Evolutionary conservation across 2,113 vertebrate genomes (phyloP).

Genomic region (Camelus bactrianus): DNA sequence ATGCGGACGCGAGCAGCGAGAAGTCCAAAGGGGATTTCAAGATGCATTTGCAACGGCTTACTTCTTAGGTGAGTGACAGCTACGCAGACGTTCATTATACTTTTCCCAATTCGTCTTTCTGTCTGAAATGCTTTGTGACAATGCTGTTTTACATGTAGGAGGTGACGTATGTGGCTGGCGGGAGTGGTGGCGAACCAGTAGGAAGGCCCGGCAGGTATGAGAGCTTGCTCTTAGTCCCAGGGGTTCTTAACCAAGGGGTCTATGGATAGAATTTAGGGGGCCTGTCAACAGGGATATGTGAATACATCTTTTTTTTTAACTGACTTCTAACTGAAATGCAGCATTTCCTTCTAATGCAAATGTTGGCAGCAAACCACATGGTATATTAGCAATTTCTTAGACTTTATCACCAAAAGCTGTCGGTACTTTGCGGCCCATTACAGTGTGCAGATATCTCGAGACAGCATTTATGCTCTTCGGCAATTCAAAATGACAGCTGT

Average conservation of each 20-base stretch:
- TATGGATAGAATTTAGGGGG: not conserved
- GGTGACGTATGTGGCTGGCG: not conserved
- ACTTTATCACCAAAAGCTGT: not conserved
- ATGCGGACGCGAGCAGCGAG: not conserved
- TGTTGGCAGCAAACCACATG: not conserved
- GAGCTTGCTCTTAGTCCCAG: not conserved
- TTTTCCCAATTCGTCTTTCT: not conserved
- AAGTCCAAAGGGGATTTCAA: not conserved
- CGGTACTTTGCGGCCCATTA: not conserved
- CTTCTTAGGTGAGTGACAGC: not conserved
- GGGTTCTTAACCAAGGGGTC: not conserved
- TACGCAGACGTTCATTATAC: not conserved
- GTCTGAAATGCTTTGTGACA: not conserved
- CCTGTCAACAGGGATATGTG: not conserved
- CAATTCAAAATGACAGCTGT: constrained; percentile 46
- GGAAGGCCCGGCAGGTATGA: not conserved
- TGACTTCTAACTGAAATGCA: not conserved
- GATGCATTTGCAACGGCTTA: not conserved
- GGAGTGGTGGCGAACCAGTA: not conserved
- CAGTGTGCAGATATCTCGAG: not conserved
- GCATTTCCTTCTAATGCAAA: constrained; percentile 29
- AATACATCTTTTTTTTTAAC: not conserved
- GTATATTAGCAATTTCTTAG: not conserved
- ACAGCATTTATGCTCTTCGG: constrained; percentile 25
- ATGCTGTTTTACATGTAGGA: not conserved